Evolutionary conservation across 2,113 vertebrate genomes (phyloP), one percentile per base, ranked within the genome.

Genomic region (Crotalus viridis): DNA sequence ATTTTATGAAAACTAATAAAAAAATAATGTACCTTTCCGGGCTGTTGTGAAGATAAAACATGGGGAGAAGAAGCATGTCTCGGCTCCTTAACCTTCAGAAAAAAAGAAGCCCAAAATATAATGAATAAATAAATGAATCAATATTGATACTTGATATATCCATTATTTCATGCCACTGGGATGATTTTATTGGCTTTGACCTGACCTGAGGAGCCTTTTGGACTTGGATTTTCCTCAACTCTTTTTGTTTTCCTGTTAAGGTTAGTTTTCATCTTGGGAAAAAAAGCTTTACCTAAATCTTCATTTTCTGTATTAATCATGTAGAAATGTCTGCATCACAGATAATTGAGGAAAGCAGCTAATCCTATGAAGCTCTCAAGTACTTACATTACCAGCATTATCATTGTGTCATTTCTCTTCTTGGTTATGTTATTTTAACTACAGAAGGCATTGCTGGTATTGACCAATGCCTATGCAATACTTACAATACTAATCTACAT

Each of bases 401-500:
- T 54, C 24, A 33, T 33, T 22, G 3, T 95, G 52, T 87, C 56
- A 89, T 0, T 39, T 57, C 69, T 93, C 89, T 86, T 39, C 85
- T 90, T 92, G 90, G 89, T 10, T 89, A 54, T 54, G 9, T 8
- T 46, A n/a, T 91, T 91, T 95, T 93, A 85, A 81, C 17, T 59
- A 48, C 1, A 90, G 19, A 10, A 0, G 3, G 91, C 51, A 81
- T n/a, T 91, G 85, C 91, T 22, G n/a, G 21, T 33, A 28, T 6
- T 24, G 21, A 59, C 89, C 87, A 88, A 12, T 26, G 52, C 7
- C 7, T 86, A 28, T 88, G 0, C 3, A 86, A 2, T 90, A 91
- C 28, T 69, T 69, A n/a, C 90, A 93, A 69, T 57, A 91, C n/a
- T 95, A 92, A 93, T 93, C 69, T 51, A 69, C 56, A 94, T 21